Evolutionary conservation across 1,140 invertebrate genomes (phyloP).

Genomic region (Augochlora pura): DNA sequence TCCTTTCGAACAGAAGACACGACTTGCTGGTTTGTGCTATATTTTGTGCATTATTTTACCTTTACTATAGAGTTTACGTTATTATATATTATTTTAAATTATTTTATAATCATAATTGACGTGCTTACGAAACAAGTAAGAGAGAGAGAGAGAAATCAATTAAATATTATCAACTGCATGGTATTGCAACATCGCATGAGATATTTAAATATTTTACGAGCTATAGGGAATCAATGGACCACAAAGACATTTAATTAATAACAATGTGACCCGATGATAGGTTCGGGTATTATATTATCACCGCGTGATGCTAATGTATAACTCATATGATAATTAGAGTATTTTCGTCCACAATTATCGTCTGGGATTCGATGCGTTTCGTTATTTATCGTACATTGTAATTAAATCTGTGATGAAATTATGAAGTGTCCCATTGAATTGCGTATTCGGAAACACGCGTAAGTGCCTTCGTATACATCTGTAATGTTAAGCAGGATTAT

Average conservation of each 20-base stretch:
- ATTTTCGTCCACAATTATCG: constrained; percentile 39
- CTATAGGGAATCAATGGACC: neutral
- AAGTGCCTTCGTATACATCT: neutral
- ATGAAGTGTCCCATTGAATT: constrained; percentile 25
- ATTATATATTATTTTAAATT: no score
- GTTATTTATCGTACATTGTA: constrained; percentile 50
- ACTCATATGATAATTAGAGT: constrained; percentile 13
- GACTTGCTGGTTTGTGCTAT: no score
- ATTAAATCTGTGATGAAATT: constrained; percentile 54
- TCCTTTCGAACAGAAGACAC: no score
- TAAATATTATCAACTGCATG: no score
- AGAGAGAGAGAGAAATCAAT: no score
- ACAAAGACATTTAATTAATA: neutral
- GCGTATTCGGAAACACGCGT: neutral
- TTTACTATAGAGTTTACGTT: no score
- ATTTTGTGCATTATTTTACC: no score
- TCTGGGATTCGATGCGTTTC: constrained; percentile 32
- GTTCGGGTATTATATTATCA: constrained; percentile 1
- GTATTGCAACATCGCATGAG: neutral
- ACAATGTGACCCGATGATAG: neutral
- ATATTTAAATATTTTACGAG: neutral
- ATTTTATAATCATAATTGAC: no score
- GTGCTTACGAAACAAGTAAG: no score
- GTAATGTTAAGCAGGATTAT: neutral
- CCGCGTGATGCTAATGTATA: constrained; percentile 42